Conservation (phyloP, 2,888 invertebrate genomes). For the Oeneis ivallda region DNA sequence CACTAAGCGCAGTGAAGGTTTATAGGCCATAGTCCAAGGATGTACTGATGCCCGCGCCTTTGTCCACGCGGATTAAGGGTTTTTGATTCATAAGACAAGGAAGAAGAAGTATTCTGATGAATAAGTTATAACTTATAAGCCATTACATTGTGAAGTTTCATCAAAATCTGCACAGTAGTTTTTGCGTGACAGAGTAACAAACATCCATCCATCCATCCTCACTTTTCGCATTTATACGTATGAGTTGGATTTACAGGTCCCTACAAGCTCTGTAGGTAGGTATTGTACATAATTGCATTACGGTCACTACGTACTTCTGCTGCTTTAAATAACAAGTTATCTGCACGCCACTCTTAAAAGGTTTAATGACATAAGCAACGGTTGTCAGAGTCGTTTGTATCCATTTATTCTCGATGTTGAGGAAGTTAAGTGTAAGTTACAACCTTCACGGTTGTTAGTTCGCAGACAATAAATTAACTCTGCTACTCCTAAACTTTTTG, state of each 20-base stretch:
- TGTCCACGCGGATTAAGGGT: no score
- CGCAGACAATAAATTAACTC: slow-evolving; percentile 23
- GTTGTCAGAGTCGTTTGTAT: slow-evolving; percentile 20
- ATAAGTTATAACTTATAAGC: no score
- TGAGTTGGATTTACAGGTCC: background rate
- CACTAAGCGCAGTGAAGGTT: no score
- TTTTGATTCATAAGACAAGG: no score
- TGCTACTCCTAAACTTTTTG: slow-evolving; percentile 15
- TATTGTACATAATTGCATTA: background rate
- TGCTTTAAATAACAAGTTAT: slow-evolving; percentile 26
- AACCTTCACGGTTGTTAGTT: slow-evolving; percentile 27
- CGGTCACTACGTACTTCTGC: background rate
- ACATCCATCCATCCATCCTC: no score
- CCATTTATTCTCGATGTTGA: slow-evolving; percentile 20
- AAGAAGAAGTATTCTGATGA: no score
- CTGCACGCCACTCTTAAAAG: slow-evolving; percentile 24
- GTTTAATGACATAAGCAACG: slow-evolving; percentile 20
- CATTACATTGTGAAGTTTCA: no score
- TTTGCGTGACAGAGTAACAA: no score
- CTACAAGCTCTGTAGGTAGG: background rate
- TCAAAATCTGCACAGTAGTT: no score
- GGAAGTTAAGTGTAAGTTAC: slow-evolving; percentile 28
- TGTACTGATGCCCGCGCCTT: no score
- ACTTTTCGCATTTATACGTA: no score
- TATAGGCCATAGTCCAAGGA: no score